phyloP scores from a whole-genome alignment of 1,140 invertebrate species.

The Ceratosolen solmsi region DNA sequence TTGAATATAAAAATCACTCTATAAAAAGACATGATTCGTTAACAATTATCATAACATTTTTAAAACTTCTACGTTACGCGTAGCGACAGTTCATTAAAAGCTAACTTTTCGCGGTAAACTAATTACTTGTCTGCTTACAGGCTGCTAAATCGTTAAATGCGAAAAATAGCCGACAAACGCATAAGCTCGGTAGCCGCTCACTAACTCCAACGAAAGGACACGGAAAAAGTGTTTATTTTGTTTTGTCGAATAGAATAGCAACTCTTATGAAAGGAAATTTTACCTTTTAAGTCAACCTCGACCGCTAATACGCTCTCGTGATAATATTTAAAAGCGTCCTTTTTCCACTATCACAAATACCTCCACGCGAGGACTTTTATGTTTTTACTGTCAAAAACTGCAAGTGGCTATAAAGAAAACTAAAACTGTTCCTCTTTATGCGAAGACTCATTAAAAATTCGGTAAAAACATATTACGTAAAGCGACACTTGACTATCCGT shows the following conservation, averaged over 20 bases:
- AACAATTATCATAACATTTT: too few relatives aligned
- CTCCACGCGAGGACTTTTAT: too few relatives aligned
- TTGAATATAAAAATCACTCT: neutral
- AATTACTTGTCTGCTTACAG: neutral
- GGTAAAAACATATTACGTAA: conserved; percentile 4
- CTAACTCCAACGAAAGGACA: too few relatives aligned
- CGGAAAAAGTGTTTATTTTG: too few relatives aligned
- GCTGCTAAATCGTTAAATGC: neutral
- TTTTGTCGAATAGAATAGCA: too few relatives aligned
- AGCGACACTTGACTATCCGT: neutral
- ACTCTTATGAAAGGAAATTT: too few relatives aligned
- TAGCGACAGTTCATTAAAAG: too few relatives aligned
- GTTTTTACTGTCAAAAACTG: neutral
- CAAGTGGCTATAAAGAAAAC: neutral
- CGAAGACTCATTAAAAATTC: neutral
- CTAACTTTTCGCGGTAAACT: neutral
- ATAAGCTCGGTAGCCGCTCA: too few relatives aligned
- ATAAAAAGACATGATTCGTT: neutral
- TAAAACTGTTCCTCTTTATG: neutral
- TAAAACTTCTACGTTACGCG: too few relatives aligned
- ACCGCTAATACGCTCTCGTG: too few relatives aligned
- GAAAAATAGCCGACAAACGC: too few relatives aligned
- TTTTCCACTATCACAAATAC: neutral
- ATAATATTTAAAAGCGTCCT: neutral
- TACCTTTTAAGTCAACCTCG: too few relatives aligned